phyloP scores from a whole-genome alignment of 2,797 vertebrate genomes.

The Nannoperca obscura region DNA sequence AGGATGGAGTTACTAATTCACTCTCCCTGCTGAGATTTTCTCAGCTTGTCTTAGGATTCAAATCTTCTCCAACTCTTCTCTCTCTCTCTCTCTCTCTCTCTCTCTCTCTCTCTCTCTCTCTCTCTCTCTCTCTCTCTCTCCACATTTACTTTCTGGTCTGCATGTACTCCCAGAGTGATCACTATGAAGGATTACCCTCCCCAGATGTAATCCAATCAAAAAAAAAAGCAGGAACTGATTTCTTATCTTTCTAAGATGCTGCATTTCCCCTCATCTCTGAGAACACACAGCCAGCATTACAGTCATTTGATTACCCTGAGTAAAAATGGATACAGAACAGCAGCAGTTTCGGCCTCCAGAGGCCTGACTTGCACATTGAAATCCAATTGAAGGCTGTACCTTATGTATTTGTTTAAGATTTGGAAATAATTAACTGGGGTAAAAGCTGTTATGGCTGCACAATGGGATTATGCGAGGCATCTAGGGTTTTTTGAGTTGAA shows the following conservation, averaged over 20 bases:
- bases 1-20: conserved; percentile 62
- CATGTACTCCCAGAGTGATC: conserved; percentile 72
- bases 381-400: conserved; percentile 86
- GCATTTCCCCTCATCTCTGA: conserved; percentile 83
- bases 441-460: conserved; percentile 83
- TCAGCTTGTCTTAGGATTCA: conserved; percentile 65
- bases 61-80: conserved; percentile 60
- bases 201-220: conserved; percentile 86
- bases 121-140: conserved; percentile 37
- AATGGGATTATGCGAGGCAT: conserved; percentile 82
- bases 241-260: conserved; percentile 87
- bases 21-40: conserved; percentile 53
- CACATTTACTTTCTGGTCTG: conserved; percentile 78
- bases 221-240: conserved; percentile 86
- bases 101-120: conserved; percentile 37
- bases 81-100: conserved; percentile 4
- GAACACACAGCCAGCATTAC: conserved; percentile 83
- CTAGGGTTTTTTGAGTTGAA: conserved; percentile 67
- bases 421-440: conserved; percentile 87
- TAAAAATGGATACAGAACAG: conserved; percentile 86
- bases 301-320: conserved; percentile 87
- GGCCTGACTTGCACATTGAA: conserved; percentile 84
- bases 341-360: conserved; percentile 79
- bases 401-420: conserved; percentile 88
- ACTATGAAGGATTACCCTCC: conserved; percentile 84